phyloP scores from a whole-genome alignment of 2,113 vertebrate genomes.

The Hemicordylus capensis region DNA sequence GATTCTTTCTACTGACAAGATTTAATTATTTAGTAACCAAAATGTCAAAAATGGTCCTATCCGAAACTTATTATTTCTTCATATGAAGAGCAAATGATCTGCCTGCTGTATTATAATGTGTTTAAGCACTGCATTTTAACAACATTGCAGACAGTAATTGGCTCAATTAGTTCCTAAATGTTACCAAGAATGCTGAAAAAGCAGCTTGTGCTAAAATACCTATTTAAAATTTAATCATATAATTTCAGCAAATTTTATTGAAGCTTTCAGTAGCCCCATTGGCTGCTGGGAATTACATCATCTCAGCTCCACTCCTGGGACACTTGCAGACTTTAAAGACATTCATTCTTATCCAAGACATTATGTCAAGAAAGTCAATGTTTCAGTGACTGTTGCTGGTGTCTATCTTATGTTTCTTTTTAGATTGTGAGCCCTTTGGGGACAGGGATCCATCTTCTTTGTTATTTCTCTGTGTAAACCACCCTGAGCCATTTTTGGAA shows the following conservation, averaged over 20 bases:
- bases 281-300: background rate
- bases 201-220: constrained; percentile 19
- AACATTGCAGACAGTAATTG: constrained; percentile 48
- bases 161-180: constrained; percentile 49
- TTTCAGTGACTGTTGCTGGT: no score
- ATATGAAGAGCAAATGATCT: background rate
- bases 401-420: no score
- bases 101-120: constrained; percentile 5
- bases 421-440: no score
- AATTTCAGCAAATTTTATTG: constrained; percentile 14
- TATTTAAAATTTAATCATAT: constrained; percentile 23
- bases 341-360: background rate
- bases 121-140: constrained; percentile 28
- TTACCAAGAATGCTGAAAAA: constrained; percentile 41
- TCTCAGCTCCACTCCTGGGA: background rate
- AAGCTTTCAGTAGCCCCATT: background rate
- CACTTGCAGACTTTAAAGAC: background rate
- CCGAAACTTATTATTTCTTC: background rate
- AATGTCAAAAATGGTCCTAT: background rate
- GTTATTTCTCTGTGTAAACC: no score
- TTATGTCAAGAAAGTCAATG: background rate
- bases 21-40: background rate
- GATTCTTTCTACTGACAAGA: background rate
- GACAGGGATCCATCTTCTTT: no score
- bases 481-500: no score